Base-by-base conservation (phyloP, 2,888 invertebrate species). In the Ellobium chinense region DNA sequence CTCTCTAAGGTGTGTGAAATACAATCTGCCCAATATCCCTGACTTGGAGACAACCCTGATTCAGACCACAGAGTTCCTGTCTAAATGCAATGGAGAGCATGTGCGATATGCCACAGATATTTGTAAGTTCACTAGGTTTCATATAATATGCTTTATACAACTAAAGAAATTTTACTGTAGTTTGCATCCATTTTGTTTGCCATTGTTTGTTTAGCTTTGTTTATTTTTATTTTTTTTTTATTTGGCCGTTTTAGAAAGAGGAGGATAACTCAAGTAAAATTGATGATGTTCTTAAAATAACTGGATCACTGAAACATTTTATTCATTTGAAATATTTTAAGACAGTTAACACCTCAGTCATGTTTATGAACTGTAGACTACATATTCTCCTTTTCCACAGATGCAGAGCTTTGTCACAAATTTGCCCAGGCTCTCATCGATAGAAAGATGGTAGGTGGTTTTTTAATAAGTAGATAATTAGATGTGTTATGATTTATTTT, bases 81-180 rank as follows among this genome's bases (percentile, higher is more conserved):
- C 95, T 80, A 95, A 96, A 86, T 97, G 97, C 92, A 97, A 97
- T 94, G 96, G 96, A 73, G 97, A 97, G 93, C 97, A 98, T 95
- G 96, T 98, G 80, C 95, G 97, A 88, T 96, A 96, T 92, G 95
- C 97, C 73, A 95, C 97, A 76, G 97, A 97, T 92, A 94, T 95
- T 88, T 97, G 97, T 97, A 94, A 95, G 95, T 94, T 46, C 29
- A 29, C 36, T 65, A n/a, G n/a, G n/a, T n/a, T n/a, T n/a, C n/a
- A n/a, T n/a, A n/a, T n/a, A n/a, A n/a, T n/a, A n/a, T n/a, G n/a
- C n/a, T n/a, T n/a, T n/a, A n/a, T n/a, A n/a, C n/a, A n/a, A n/a
- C n/a, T n/a, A n/a, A n/a, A n/a, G n/a, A n/a, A n/a, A n/a, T n/a
- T n/a, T n/a, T n/a, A n/a, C n/a, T n/a, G n/a, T n/a, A n/a, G n/a